These are phyloP conservation scores for Sesamia nonagrioides DNA, from an alignment of 1,140 invertebrate species.

Conservation along the genomic window DNA sequence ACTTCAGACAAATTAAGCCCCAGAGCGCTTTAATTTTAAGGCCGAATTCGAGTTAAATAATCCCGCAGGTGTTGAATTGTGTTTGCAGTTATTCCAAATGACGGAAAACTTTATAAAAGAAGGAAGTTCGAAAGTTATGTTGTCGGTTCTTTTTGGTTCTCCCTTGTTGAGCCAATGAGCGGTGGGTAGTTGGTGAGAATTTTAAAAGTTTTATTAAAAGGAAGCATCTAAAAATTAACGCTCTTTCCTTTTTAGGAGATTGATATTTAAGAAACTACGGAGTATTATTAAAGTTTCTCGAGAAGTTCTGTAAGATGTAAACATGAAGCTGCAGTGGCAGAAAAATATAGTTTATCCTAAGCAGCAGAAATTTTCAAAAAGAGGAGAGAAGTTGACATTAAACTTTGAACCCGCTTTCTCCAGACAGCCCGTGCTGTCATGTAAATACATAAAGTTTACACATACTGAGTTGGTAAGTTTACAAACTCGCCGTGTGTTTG, in stretches of 20 bases:
- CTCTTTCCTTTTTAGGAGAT: background rate
- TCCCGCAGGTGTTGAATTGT: slow-evolving; percentile 63
- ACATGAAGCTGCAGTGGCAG: background rate
- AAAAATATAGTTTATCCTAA: background rate
- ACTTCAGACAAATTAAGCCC: slow-evolving; percentile 60
- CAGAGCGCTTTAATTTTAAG: slow-evolving; percentile 60
- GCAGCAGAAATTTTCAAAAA: background rate
- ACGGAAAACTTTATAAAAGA: slow-evolving; percentile 58
- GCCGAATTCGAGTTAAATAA: slow-evolving; percentile 56
- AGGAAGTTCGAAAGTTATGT: slow-evolving; percentile 53
- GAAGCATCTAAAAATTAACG: slow-evolving; percentile 17
- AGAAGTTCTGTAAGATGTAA: background rate
- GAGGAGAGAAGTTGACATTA: background rate
- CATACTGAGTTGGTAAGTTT: slow-evolving; percentile 11
- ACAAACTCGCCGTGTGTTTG: slow-evolving; percentile 26
- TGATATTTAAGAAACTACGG: background rate
- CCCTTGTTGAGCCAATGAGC: slow-evolving; percentile 48
- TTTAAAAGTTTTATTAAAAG: slow-evolving; percentile 41
- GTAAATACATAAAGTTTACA: too few species aligned
- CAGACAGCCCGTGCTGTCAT: too few species aligned
- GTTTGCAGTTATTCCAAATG: slow-evolving; percentile 58
- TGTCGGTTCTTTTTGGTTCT: slow-evolving; percentile 49
- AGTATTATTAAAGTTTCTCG: background rate
- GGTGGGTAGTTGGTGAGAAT: slow-evolving; percentile 23
- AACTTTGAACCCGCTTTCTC: background rate